phyloP scores from a whole-genome alignment of 2,797 vertebrate species.

The Pipistrellus nathusii region DNA sequence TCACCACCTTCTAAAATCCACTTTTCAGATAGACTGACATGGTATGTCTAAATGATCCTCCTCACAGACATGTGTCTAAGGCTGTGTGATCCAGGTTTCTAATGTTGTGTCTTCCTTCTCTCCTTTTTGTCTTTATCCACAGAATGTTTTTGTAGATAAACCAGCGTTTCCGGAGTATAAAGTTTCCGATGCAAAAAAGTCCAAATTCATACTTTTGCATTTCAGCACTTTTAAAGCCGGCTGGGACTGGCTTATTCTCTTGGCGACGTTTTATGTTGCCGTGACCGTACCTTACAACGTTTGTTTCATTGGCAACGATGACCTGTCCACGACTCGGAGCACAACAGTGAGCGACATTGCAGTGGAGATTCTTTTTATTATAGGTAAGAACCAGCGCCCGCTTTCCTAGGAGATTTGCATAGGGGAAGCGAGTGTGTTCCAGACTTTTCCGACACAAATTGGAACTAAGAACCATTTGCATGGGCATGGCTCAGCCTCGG shows the following conservation, averaged over 20 bases:
- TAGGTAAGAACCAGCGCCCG: slow-evolving; percentile 89
- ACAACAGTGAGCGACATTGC: slow-evolving; percentile 98
- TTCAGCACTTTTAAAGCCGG: slow-evolving; percentile 98
- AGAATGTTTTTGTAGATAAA: slow-evolving; percentile 98
- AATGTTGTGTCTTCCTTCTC: slow-evolving; percentile 55
- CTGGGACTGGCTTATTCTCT: slow-evolving; percentile 98
- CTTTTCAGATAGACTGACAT: not conserved
- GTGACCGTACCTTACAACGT: slow-evolving; percentile 99
- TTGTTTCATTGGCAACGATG: slow-evolving; percentile 97
- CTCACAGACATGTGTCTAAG: not conserved
- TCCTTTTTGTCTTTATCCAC: slow-evolving; percentile 78
- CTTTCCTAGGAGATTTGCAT: slow-evolving; percentile 55
- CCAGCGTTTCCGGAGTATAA: slow-evolving; percentile 98
- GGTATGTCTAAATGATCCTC: too few relatives aligned
- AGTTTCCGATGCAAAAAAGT: slow-evolving; percentile 98
- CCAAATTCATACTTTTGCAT: slow-evolving; percentile 98
- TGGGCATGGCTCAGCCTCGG: slow-evolving; percentile 48
- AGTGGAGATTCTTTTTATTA: slow-evolving; percentile 99
- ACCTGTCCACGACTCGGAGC: slow-evolving; percentile 94
- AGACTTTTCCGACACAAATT: slow-evolving; percentile 55
- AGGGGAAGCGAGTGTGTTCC: slow-evolving; percentile 49
- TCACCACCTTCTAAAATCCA: not conserved
- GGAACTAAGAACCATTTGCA: slow-evolving; percentile 69
- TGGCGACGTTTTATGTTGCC: slow-evolving; percentile 98
- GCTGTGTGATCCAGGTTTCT: slow-evolving; percentile 1